Evolutionary conservation across 2,888 invertebrate genomes (phyloP).

Genomic region (Acanthoscelides obtectus): DNA sequence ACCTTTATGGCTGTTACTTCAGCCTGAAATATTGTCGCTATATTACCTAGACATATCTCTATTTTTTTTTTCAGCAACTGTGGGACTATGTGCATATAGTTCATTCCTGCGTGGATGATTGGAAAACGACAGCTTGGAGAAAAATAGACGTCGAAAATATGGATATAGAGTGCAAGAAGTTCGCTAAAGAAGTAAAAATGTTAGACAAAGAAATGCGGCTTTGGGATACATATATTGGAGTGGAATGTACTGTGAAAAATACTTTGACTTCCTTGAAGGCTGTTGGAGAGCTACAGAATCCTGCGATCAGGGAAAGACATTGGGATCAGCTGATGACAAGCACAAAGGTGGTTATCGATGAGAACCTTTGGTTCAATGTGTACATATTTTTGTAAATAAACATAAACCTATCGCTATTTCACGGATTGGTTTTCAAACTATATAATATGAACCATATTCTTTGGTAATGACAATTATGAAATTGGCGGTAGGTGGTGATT

Average conservation of each 20-base stretch:
- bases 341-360: slow-evolving; percentile 68
- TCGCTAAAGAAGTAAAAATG: slow-evolving; percentile 87
- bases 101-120: slow-evolving; percentile 86
- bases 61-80: slow-evolving; percentile 69
- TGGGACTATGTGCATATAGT: slow-evolving; percentile 95
- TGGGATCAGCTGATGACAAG: slow-evolving; percentile 97
- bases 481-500: neutral
- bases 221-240: slow-evolving; percentile 86
- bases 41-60: too few species aligned
- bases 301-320: slow-evolving; percentile 91
- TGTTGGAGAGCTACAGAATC: slow-evolving; percentile 93
- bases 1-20: too few species aligned
- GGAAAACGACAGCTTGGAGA: slow-evolving; percentile 96
- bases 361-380: slow-evolving; percentile 12
- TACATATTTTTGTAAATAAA: slow-evolving; percentile 29
- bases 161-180: slow-evolving; percentile 98
- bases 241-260: slow-evolving; percentile 92
- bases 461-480: neutral
- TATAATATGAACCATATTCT: neutral
- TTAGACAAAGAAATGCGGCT: slow-evolving; percentile 94
- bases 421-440: neutral
- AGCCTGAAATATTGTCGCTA: too few species aligned
- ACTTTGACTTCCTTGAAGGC: slow-evolving; percentile 93
- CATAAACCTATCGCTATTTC: slow-evolving; percentile 2
- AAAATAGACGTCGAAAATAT: slow-evolving; percentile 97